phyloP scores from a whole-genome alignment of 2,797 vertebrate genomes.

The Propithecus perrieri region DNA sequence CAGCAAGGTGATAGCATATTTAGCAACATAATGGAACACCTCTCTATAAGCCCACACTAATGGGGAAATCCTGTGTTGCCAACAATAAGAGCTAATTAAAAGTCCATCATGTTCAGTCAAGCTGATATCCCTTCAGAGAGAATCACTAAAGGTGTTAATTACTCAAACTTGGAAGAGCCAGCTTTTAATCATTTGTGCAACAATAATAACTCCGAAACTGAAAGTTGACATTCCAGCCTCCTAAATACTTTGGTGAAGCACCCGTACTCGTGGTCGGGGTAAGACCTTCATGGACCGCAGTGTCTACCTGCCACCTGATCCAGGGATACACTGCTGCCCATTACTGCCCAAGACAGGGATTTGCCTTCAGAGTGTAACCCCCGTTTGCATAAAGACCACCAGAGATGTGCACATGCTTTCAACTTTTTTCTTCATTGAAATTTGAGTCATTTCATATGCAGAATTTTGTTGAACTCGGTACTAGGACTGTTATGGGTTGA shows the following conservation, averaged over 20 bases:
- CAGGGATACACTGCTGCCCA: background rate
- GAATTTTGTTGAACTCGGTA: background rate
- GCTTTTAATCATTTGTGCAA: conserved; percentile 40
- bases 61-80: background rate
- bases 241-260: background rate
- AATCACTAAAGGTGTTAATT: conserved; percentile 61
- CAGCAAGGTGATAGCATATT: background rate
- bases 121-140: conserved; percentile 17
- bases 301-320: fast-evolving
- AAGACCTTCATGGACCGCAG: background rate
- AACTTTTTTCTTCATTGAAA: background rate
- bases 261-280: fast-evolving
- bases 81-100: conserved; percentile 67
- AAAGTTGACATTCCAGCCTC: background rate
- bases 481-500: background rate
- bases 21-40: conserved; percentile 44
- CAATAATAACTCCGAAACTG: background rate
- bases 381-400: background rate
- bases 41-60: background rate
- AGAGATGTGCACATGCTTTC: background rate
- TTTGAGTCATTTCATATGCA: background rate
- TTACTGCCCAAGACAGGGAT: background rate
- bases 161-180: conserved; percentile 11
- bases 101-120: conserved; percentile 29
- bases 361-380: background rate